A percentile compares a stretch with the other conserved stretches of the same genome.
Conservation (phyloP, 2,113 vertebrate species). For the Cyphomyrus plagiostoma region DNA sequence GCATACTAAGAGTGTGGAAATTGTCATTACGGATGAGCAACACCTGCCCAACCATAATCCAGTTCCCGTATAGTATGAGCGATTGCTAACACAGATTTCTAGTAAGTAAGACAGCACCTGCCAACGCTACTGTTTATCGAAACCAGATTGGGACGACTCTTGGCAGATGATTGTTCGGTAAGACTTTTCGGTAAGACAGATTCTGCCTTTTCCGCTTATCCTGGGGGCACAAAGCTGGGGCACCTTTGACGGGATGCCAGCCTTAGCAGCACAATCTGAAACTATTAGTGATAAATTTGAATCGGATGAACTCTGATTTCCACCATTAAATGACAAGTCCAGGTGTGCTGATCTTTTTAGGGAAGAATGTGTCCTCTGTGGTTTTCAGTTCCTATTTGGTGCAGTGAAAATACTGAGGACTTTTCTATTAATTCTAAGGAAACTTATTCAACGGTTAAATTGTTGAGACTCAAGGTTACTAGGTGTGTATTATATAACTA, state of each 20-base stretch:
- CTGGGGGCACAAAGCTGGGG: neutral
- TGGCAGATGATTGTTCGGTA: neutral
- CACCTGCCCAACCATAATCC: neutral
- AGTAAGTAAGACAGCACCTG: neutral
- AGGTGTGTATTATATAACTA: neutral
- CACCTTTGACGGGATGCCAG: neutral
- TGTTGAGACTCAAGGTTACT: neutral
- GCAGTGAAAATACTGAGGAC: neutral
- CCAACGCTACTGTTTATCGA: neutral
- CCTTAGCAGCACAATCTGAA: neutral
- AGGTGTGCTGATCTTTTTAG: neutral
- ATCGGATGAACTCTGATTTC: neutral
- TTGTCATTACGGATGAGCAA: neutral
- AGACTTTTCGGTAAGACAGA: neutral
- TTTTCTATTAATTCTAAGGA: neutral
- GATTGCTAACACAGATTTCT: neutral
- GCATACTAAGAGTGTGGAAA: neutral
- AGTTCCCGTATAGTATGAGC: neutral
- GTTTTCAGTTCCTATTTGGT: conserved; percentile 4
- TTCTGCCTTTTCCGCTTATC: neutral
- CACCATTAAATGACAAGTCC: neutral
- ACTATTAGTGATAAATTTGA: neutral
- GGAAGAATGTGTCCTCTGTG: neutral
- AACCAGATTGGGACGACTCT: neutral
- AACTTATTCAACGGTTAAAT: neutral